Evolutionary conservation across 2,113 vertebrate genomes (phyloP), one percentile per base, ranked within the genome.

Genomic region (Podarcis raffonei): DNA sequence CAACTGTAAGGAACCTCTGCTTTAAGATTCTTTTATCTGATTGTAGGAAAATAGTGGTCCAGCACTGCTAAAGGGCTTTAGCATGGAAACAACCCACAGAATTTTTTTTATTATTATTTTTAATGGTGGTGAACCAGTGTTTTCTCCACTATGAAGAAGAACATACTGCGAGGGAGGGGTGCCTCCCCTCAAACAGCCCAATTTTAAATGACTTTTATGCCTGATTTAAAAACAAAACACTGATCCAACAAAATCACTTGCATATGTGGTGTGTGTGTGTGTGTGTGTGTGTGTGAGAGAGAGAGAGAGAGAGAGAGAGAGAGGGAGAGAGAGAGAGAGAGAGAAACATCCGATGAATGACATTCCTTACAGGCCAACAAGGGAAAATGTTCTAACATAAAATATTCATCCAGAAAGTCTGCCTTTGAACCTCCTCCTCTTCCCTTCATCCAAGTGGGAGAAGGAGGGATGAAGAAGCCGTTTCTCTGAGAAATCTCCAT

Each of bases 401-500:
- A 88, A 82, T 23, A 82, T 74, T 75, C 53, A 62, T 65, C 25
- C 69, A 39, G 35, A 62, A 74, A 48, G 71, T 32, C 35, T 22
- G 37, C 3, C 57, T 53, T 82, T 88, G 71, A 77, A 68, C 81
- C 23, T 69, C n/a, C 65, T 23, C 39, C 75, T 53, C 11, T 32
- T 35, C 59, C 72, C 72, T 87, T 69, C 42, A 71, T 68, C 71
- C 81, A 83, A 72, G 13, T 25, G 37, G 81, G 71, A 77, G 62
- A 48, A 42, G 53, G 42, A 68, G n/a, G 80, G 81, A 66, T n/a
- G 69, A 39, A 82, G 68, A 39, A 42, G 57, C 18, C 16, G 37
- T 65, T 77, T 66, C 32, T 77, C 84, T 22, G 74, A 86, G 84
- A 77, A 66, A 78, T n/a, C 74, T 86, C 59, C 84, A 48, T 86